Evolutionary conservation across 2,113 vertebrate genomes (phyloP).

Genomic region (Gadus macrocephalus): DNA sequence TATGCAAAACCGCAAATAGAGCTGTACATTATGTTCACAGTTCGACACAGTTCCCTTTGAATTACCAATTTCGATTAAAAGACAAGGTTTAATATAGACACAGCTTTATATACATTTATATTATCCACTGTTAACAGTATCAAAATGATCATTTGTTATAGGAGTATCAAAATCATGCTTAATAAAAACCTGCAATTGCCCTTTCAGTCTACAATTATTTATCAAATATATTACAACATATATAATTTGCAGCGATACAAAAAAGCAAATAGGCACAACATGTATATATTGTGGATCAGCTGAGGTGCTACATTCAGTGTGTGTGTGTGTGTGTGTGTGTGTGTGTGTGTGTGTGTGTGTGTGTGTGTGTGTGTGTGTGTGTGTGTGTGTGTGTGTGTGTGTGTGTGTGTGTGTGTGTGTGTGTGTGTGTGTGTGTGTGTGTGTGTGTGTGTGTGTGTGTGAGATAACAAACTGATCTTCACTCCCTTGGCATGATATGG

Average conservation of each 20-base stretch:
- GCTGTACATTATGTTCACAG: conserved; percentile 92
- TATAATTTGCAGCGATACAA: conserved; percentile 56
- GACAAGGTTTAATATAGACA: conserved; percentile 78
- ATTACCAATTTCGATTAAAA: conserved; percentile 80
- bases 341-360: conserved; percentile 4
- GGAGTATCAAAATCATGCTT: conserved; percentile 76
- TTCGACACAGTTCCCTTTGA: conserved; percentile 87
- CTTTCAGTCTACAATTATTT: conserved; percentile 83
- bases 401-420: neutral
- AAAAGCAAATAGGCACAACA: conserved; percentile 23
- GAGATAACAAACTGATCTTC: too few relatives aligned
- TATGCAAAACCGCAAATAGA: conserved; percentile 76
- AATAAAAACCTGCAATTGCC: conserved; percentile 84
- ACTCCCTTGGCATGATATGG: too few relatives aligned
- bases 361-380: conserved; percentile 1
- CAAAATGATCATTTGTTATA: conserved; percentile 65
- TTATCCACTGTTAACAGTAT: conserved; percentile 64
- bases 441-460: neutral
- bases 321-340: conserved; percentile 14
- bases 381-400: neutral
- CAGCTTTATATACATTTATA: conserved; percentile 83
- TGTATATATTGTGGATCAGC: conserved; percentile 39
- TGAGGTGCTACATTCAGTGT: conserved; percentile 56
- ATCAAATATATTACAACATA: conserved; percentile 76
- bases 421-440: neutral